Base-by-base conservation (phyloP, 92 coral and sea anemone species). In the Diadumene lineata region DNA sequence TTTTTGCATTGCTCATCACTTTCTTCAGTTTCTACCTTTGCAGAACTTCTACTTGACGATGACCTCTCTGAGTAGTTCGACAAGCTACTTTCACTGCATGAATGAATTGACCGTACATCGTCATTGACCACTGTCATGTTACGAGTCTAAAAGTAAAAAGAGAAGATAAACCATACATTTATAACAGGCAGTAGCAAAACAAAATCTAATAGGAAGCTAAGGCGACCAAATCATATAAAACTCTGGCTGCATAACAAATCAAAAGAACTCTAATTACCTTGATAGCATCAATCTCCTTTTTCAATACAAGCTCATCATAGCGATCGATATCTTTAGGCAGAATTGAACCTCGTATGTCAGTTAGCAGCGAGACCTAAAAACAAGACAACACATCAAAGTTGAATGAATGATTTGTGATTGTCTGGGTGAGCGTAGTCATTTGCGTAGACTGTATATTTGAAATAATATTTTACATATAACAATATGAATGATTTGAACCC, bases 221-320 rank as follows among this genome's bases (percentile, higher is more conserved):
- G n/a, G n/a, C n/a, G n/a, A n/a, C n/a, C n/a, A n/a, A n/a, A n/a
- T n/a, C n/a, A n/a, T n/a, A n/a, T n/a, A n/a, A n/a, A n/a, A n/a
- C n/a, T n/a, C n/a, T n/a, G n/a, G n/a, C n/a, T n/a, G n/a, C n/a
- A n/a, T n/a, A n/a, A n/a, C n/a, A n/a, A n/a, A n/a, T n/a, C n/a
- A n/a, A n/a, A n/a, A n/a, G n/a, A n/a, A n/a, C n/a, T n/a, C n/a
- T n/a, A 13, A 38, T 38, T 38, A 86, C 99, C 86, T 87, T 87
- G 73, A 91, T 85, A n/a, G 85, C 62, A 50, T 86, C 92, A 1
- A 92, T 80, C 81, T 86, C 97, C 28, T 71, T 78, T 44, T 89
- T 88, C 81, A 86, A 82, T 10, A 92, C 85, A 60, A 93, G 65
- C 69, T 92, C 99, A 43, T 96, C 99, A 69, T 86, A 96, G 60